Evolutionary conservation across 2,113 vertebrate species (phyloP).

Genomic region (Sula dactylatra): DNA sequence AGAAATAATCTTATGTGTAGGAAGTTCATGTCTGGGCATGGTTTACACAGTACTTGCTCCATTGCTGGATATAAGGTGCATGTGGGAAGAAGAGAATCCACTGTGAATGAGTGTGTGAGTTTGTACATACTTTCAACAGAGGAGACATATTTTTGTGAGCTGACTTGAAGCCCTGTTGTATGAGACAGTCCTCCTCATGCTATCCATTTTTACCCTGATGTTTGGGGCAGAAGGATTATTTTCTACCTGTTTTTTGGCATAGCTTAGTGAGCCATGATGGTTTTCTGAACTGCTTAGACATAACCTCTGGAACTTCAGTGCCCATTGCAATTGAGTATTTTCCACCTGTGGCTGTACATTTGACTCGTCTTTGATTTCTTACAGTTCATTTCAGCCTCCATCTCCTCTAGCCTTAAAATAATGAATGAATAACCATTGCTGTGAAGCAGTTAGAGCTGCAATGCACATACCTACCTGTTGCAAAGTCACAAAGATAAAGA

Average conservation of each 20-base stretch:
- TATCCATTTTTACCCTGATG: neutral
- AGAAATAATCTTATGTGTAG: neutral
- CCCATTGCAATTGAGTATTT: neutral
- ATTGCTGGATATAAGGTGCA: rapidly evolving
- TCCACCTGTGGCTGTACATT: neutral
- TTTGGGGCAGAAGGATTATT: neutral
- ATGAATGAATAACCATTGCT: neutral
- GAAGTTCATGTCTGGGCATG: neutral
- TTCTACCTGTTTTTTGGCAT: neutral
- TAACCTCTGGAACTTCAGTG: neutral
- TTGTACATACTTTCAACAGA: neutral
- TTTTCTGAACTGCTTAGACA: neutral
- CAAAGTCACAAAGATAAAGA: neutral
- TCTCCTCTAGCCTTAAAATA: neutral
- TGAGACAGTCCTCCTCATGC: neutral
- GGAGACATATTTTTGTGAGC: neutral
- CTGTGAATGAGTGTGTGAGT: neutral
- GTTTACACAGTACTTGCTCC: neutral
- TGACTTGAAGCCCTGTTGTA: neutral
- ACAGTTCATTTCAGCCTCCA: neutral
- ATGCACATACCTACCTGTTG: neutral
- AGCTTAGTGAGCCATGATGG: neutral
- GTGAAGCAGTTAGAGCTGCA: neutral
- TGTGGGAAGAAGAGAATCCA: neutral
- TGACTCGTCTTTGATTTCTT: neutral